A percentile compares a stretch with the other conserved stretches of the same genome.
Evolutionary conservation across 2,888 invertebrate genomes (phyloP).

Genomic region (Ennomos erosarius): DNA sequence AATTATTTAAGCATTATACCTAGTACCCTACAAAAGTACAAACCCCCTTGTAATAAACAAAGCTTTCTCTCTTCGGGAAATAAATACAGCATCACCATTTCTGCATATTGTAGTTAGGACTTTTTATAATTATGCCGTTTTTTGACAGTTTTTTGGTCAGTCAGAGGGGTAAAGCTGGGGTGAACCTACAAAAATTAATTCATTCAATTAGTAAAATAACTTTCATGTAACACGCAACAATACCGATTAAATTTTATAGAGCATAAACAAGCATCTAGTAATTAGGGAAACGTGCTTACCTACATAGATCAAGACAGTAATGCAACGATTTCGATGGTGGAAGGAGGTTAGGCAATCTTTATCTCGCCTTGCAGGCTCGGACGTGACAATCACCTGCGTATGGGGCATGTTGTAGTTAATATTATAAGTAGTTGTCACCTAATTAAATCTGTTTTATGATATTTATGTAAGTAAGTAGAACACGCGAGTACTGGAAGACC

Average conservation of each 20-base stretch:
- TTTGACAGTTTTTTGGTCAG: constrained; percentile 18
- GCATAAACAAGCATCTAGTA: constrained; percentile 22
- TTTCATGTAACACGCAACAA: constrained; percentile 33
- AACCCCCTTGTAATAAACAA: no score
- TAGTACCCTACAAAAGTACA: no score
- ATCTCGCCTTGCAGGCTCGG: constrained; percentile 33
- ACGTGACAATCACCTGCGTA: constrained; percentile 42
- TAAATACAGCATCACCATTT: background rate
- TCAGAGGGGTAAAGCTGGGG: constrained; percentile 9
- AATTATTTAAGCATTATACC: no score
- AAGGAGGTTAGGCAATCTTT: constrained; percentile 37
- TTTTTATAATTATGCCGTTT: constrained; percentile 3
- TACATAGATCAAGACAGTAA: constrained; percentile 46
- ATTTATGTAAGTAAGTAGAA: constrained; percentile 27
- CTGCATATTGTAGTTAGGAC: constrained; percentile 13
- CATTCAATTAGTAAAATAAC: constrained; percentile 11
- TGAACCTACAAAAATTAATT: constrained; percentile 25
- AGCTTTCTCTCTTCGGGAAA: no score
- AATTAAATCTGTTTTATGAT: constrained; percentile 17
- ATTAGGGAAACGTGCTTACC: constrained; percentile 44
- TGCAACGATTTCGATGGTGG: constrained; percentile 42
- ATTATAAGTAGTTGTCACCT: constrained; percentile 8
- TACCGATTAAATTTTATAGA: constrained; percentile 18
- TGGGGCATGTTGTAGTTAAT: constrained; percentile 7
- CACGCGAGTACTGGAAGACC: constrained; percentile 23